Percentiles rank a stretch among this genome's conserved stretches.
Conservation (phyloP, 2,113 vertebrate species). For the Archocentrus centrarchus region DNA sequence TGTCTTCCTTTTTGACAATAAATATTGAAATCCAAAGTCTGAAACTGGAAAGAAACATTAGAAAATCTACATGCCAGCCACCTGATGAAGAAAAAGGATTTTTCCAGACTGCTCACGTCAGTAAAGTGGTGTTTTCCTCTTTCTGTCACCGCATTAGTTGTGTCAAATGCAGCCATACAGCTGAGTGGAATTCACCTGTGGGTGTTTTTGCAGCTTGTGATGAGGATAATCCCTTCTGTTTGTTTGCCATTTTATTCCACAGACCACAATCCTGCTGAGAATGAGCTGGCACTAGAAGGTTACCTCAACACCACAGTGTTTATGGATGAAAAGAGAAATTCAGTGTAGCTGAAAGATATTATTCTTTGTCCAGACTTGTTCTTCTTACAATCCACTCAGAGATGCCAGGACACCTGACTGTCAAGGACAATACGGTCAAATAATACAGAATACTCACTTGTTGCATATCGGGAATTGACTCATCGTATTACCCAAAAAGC, state of each 20-base stretch:
- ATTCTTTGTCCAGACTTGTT: conserved; percentile 30
- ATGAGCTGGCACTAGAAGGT: not conserved
- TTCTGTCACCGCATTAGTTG: not conserved
- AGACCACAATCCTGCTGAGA: not conserved
- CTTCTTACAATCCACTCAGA: not conserved
- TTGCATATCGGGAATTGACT: not conserved
- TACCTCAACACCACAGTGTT: not conserved
- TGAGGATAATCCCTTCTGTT: not conserved
- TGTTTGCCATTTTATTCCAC: not conserved
- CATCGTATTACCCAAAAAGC: too few species aligned
- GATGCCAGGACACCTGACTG: not conserved
- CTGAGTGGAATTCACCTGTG: not conserved
- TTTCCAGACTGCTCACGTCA: not conserved
- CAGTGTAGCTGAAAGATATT: not conserved
- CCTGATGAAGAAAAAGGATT: not conserved
- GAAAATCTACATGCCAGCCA: not conserved
- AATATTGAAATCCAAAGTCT: not conserved
- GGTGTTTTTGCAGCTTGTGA: not conserved
- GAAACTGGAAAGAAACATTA: not conserved
- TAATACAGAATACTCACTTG: not conserved
- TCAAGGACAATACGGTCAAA: not conserved
- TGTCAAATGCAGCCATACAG: not conserved
- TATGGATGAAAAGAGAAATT: conserved; percentile 24
- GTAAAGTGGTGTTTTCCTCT: not conserved
- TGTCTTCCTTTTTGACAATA: not conserved